Evolutionary conservation across 2,113 vertebrate genomes (phyloP), one percentile per base, ranked within the genome.

Genomic region (Ochotona princeps): DNA sequence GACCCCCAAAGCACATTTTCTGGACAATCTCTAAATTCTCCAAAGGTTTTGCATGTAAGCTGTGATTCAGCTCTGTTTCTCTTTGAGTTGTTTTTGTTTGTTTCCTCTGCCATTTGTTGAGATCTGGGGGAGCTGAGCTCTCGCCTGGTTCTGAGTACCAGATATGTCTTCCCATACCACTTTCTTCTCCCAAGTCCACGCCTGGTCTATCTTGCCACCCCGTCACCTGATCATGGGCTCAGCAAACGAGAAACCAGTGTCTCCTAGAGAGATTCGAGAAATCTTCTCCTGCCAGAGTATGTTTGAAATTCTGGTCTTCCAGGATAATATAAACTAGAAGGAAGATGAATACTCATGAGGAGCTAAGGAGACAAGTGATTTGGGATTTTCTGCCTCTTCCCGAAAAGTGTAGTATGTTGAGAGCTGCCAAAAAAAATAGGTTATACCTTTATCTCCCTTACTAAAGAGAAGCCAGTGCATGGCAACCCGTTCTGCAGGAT

Each of bases 1-100:
- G 30, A 32, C 20, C 20, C 44, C 35, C 21, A 94, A 80, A 81
- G 81, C 49, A 72, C 49, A 87, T 91, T 96, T 92, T 92, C 65
- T 80, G 54, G 17, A 47, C 73, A 73, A 73, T 47, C 38, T 81
- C 47, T 87, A 61, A 51, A 63, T 70, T 83, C 70, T 82, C 18
- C 25, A 51, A 35, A 72, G 23, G 30, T 65, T 32, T 92, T 69
- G 63, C 75, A 38, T 74, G 91, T 90, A 76, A 69, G 54, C 51
- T 83, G 82, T 10, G 69, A 26, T 70, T 90, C 28, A 67, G 17
- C 67, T 84, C 84, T n/a, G 8, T 73, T 93, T 67, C 15, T 51
- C 60, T 88, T 92, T 25, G 32, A 11, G 21, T 30, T 89, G 73
- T 49, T 51, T 91, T 89, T 89, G 69, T 94, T 88, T 69, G 30